Evolutionary conservation across 2,888 invertebrate genomes (phyloP), one percentile per base, ranked within the genome.

Genomic region (Teleiodes luculella): DNA sequence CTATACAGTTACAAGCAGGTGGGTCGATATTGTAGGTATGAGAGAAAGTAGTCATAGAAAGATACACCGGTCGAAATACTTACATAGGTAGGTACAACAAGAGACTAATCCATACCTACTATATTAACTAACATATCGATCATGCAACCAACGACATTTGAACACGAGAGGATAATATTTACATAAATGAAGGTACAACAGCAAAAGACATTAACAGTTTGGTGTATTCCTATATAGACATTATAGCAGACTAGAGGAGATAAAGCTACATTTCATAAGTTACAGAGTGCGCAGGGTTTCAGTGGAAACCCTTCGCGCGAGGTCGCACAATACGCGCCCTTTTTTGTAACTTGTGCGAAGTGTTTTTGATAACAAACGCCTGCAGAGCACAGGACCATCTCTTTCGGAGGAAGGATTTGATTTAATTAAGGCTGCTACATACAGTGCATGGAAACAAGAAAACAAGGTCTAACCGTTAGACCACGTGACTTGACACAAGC

Each of bases 91-190:
- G 36, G 16, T 36, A 49, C 49, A 49, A 49, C 49, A 49, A 49
- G 49, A 49, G 35, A 49, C 49, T 36, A 49, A 20, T 37, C 36
- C 49, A 49, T 49, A 36, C 36, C 49, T 49, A 49, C 49, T 49
- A 49, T 37, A 49, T 49, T 49, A 43, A 18, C 43, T 43, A 24
- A 43, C 43, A 13, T 49, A 35, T 24, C 49, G 36, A 49, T 16
- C 49, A 49, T 49, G 36, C 36, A 13, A 49, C 14, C 49, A 49
- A 49, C 49, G 36, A 20, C 31, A 24, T 24, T 37, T 49, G 37
- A 49, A 49, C 49, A 49, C 49, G 49, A 36, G 20, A 48, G 14
- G 18, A 10, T 33, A n/a, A 30, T 46, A 46, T 30, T 48, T 48
- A 33, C 30, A 48, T 48, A 48, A 48, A 31, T 7, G 28, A 48